Base-by-base conservation (phyloP, 1,140 invertebrate species). In the Eriocheir sinensis region DNA sequence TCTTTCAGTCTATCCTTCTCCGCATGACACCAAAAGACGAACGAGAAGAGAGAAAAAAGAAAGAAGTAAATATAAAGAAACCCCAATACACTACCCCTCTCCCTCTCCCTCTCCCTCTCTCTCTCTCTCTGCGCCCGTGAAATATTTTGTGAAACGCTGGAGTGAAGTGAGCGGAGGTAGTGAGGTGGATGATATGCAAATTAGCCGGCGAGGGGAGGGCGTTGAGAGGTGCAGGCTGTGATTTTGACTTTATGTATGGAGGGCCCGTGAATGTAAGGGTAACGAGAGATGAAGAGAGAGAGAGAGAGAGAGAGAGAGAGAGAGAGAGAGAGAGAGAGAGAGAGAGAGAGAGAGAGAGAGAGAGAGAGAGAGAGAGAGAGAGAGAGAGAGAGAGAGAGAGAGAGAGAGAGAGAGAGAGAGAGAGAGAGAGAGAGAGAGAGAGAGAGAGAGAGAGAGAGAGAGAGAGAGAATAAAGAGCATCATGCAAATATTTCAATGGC, bases 161-260 rank as follows among this genome's bases (percentile, higher is more conserved):
- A 85, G 34, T 85, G 83, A 41, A 72, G 40, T 15, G 40, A 85
- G 83, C 40, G 83, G 27, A 81, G 79, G 79, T 38, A 85, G 83
- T 85, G 83, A 85, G 34, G 83, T 38, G 34, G 83, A 85, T 85
- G 83, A 85, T 85, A 41, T 41, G 34, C 83, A 85, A 72, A 72
- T 72, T 72, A 72, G 60, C 60, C 27, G 6, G 60, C 27, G 60
- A 72, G 60, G 60, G 60, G 60, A 60, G 53, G n/a, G 60, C n/a
- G 60, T 6, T 12, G 60, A 72, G 60, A 72, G 60, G 60, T 72
- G 60, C 27, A n/a, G 21, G 60, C 60, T 6, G 60, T 72, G 60
- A 72, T 72, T 72, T 72, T 72, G 60, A 21, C 60, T 72, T 72
- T 72, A 72, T 72, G 27, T 72, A 72, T 72, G 60, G 60, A 72